A percentile compares a stretch with the other conserved stretches of the same genome.
These are phyloP conservation scores for Xylocampa areola DNA, from an alignment of 2,888 invertebrate species.

Conservation along the genomic window DNA sequence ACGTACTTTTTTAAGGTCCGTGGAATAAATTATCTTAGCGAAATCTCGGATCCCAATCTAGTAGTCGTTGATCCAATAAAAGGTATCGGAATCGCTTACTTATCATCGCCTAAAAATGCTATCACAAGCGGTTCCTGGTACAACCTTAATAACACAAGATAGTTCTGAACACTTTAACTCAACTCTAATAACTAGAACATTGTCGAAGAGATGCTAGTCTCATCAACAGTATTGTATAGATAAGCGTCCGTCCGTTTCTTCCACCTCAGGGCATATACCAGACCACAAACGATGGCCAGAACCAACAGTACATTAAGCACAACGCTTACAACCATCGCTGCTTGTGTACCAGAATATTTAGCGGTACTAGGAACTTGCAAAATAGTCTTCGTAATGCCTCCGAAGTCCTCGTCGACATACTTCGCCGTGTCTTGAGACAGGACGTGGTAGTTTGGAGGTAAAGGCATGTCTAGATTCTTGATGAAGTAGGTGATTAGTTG, in stretches of 20 bases:
- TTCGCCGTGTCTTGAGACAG: slow-evolving; percentile 51
- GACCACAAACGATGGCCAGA: slow-evolving; percentile 60
- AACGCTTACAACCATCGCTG: slow-evolving; percentile 70
- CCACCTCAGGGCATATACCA: slow-evolving; percentile 66
- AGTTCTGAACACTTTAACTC: neutral
- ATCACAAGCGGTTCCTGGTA: slow-evolving; percentile 24
- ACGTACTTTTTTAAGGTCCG: too few species aligned
- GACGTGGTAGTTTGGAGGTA: slow-evolving; percentile 60
- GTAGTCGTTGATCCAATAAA: neutral
- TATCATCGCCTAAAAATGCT: slow-evolving; percentile 2
- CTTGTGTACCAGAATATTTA: slow-evolving; percentile 46
- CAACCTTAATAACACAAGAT: slow-evolving; percentile 19
- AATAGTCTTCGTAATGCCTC: slow-evolving; percentile 48
- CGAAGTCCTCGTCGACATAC: slow-evolving; percentile 52
- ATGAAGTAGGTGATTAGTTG: slow-evolving; percentile 73
- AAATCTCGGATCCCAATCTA: too few species aligned
- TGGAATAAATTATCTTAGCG: too few species aligned
- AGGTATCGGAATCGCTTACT: too few species aligned
- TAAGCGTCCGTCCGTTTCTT: slow-evolving; percentile 67
- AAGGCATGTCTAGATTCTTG: slow-evolving; percentile 60
- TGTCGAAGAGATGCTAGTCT: slow-evolving; percentile 62
- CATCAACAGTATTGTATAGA: slow-evolving; percentile 68
- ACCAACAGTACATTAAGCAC: slow-evolving; percentile 73
- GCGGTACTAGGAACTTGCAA: slow-evolving; percentile 37
- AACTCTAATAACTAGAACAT: slow-evolving; percentile 43